phyloP scores from a whole-genome alignment of 2,888 invertebrate genomes.

The Scaptomyza reducta region DNA sequence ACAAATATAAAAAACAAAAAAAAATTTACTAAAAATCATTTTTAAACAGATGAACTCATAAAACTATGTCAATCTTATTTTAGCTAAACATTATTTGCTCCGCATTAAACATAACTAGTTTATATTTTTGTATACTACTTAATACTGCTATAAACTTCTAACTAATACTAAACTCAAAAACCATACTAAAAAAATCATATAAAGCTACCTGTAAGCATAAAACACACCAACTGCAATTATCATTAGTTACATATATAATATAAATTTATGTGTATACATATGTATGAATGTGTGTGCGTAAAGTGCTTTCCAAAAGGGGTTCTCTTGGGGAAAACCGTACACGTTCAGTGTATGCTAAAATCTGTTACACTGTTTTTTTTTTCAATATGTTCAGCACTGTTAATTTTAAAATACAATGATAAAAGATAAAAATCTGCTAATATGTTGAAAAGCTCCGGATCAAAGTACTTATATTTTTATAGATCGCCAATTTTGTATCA shows the following conservation, averaged over 20 bases:
- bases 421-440: slow-evolving; percentile 13
- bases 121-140: slow-evolving; percentile 75
- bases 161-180: slow-evolving; percentile 58
- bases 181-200: slow-evolving; percentile 54
- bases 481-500: slow-evolving; percentile 29
- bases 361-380: slow-evolving; percentile 8
- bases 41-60: slow-evolving; percentile 56
- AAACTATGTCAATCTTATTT: slow-evolving; percentile 74
- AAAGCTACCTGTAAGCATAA: slow-evolving; percentile 44
- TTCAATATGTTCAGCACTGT: slow-evolving; percentile 16
- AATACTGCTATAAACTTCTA: slow-evolving; percentile 72
- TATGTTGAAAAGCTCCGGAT: slow-evolving; percentile 16
- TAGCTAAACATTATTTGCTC: slow-evolving; percentile 81
- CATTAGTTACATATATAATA: slow-evolving; percentile 45
- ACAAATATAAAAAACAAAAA: slow-evolving; percentile 52
- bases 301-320: slow-evolving; percentile 55
- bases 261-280: slow-evolving; percentile 43
- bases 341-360: slow-evolving; percentile 9
- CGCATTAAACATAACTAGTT: slow-evolving; percentile 76
- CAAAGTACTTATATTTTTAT: slow-evolving; percentile 16
- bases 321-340: slow-evolving; percentile 12
- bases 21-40: slow-evolving; percentile 45
- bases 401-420: slow-evolving; percentile 6
- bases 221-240: slow-evolving; percentile 53
- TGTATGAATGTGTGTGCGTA: slow-evolving; percentile 56